Evolutionary conservation across 2,888 invertebrate genomes (phyloP).

Genomic region (Azorinus chamasolen): DNA sequence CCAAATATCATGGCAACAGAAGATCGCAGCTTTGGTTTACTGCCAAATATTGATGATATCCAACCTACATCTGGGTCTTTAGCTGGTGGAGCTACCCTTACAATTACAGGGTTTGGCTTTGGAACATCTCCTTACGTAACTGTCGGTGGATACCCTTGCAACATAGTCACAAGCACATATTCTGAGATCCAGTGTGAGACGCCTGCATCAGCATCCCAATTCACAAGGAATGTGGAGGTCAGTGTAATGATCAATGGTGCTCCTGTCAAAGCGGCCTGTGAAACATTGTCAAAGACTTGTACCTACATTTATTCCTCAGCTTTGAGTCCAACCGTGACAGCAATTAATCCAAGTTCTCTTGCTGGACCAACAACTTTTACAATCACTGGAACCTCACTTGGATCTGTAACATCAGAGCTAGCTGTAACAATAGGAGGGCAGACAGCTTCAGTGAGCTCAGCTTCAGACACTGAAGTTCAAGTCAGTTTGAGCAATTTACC

Average conservation of each 20-base stretch:
- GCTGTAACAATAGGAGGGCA: constrained; percentile 74
- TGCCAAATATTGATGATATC: constrained; percentile 61
- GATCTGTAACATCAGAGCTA: constrained; percentile 42
- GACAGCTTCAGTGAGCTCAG: constrained; percentile 61
- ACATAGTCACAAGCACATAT: constrained; percentile 60
- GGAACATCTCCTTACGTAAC: constrained; percentile 49
- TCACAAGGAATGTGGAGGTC: constrained; percentile 29
- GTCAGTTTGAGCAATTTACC: constrained; percentile 71
- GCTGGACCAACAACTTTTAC: constrained; percentile 60
- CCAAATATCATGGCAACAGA: constrained; percentile 46
- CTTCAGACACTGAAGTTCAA: constrained; percentile 59
- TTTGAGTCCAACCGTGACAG: constrained; percentile 62
- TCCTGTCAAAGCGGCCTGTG: constrained; percentile 59
- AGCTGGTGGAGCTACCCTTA: constrained; percentile 62
- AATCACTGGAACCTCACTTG: constrained; percentile 67
- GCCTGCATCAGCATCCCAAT: constrained; percentile 48
- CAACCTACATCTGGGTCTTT: constrained; percentile 57
- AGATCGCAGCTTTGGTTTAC: constrained; percentile 60
- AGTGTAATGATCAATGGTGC: constrained; percentile 34
- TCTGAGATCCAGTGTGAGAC: constrained; percentile 68
- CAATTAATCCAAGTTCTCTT: constrained; percentile 59
- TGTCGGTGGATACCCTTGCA: constrained; percentile 67
- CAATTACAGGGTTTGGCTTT: constrained; percentile 72
- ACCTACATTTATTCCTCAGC: constrained; percentile 57
- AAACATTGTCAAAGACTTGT: constrained; percentile 40